phyloP scores from a whole-genome alignment of 2,888 invertebrate genomes.

The Scaptomyza flava region DNA sequence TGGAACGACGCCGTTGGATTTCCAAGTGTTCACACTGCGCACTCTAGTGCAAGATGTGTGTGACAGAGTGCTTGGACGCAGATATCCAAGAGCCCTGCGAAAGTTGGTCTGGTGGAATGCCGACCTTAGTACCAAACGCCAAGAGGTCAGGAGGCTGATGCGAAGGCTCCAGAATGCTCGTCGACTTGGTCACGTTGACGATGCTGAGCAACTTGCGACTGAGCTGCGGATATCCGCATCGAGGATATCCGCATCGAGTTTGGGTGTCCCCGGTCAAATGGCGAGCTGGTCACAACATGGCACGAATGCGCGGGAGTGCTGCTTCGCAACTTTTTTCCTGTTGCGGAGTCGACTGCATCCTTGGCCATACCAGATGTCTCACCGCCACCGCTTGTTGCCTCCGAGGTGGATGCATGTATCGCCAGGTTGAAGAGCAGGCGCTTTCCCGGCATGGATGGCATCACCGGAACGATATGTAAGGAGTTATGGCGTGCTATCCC shows the following conservation, averaged over 20 bases:
- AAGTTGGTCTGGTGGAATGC: conserved; percentile 26
- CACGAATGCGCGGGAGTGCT: conserved; percentile 22
- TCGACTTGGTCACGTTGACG: background rate
- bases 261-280: too few relatives aligned
- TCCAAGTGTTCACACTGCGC: conserved; percentile 16
- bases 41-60: conserved; percentile 11
- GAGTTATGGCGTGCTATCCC: conserved; percentile 23
- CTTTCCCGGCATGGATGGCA: conserved; percentile 28
- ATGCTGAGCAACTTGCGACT: conserved; percentile 5
- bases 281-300: conserved; percentile 15
- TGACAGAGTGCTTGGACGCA: conserved; percentile 14
- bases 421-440: conserved; percentile 26
- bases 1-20: conserved; percentile 4
- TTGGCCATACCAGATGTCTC: background rate
- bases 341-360: conserved; percentile 10
- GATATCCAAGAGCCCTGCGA: conserved; percentile 1
- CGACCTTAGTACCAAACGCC: conserved; percentile 15
- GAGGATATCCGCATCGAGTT: too few relatives aligned
- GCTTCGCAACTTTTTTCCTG: conserved; percentile 20
- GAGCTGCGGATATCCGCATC: background rate
- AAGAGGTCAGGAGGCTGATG: conserved; percentile 25
- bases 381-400: background rate
- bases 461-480: conserved; percentile 26
- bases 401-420: conserved; percentile 11
- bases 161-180: conserved; percentile 27